Conservation (phyloP, 2,113 vertebrate genomes). For the Athene noctua region DNA sequence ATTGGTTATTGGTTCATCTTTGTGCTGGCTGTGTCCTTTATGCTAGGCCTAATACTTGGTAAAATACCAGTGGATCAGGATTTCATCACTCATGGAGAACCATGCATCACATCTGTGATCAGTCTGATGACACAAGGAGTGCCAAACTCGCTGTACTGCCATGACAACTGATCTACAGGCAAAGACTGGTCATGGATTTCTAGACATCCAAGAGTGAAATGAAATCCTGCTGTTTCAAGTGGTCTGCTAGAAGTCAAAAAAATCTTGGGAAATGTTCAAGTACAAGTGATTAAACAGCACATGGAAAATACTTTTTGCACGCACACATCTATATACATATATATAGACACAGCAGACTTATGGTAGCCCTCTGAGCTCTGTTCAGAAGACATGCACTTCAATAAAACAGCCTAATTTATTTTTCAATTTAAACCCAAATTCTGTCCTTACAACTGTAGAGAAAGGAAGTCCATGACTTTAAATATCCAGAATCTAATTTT, state of each 20-base stretch:
- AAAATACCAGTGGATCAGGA: not conserved
- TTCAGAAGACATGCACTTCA: not conserved
- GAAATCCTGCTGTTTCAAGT: not conserved
- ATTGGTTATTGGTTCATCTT: too few relatives aligned
- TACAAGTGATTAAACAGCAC: not conserved
- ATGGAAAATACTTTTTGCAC: not conserved
- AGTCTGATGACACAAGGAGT: not conserved
- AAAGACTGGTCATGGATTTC: not conserved
- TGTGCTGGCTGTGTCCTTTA: too few relatives aligned
- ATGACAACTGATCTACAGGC: not conserved
- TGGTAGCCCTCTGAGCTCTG: not conserved
- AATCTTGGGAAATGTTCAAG: not conserved
- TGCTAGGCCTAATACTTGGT: too few relatives aligned
- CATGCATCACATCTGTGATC: not conserved
- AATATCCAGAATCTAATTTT: not conserved
- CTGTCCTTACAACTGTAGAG: not conserved
- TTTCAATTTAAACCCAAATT: not conserved
- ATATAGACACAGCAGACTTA: not conserved
- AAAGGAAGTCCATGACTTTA: not conserved
- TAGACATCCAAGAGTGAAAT: not conserved
- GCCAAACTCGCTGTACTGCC: not conserved
- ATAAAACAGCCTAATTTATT: not conserved
- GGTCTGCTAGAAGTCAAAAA: not conserved
- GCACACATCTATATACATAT: not conserved
- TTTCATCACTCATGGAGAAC: not conserved